A percentile compares a stretch with the other conserved stretches of the same genome.
These are phyloP conservation scores for Ecdyonurus torrentis DNA, from an alignment of 2,888 invertebrate genomes.

Conservation along the genomic window DNA sequence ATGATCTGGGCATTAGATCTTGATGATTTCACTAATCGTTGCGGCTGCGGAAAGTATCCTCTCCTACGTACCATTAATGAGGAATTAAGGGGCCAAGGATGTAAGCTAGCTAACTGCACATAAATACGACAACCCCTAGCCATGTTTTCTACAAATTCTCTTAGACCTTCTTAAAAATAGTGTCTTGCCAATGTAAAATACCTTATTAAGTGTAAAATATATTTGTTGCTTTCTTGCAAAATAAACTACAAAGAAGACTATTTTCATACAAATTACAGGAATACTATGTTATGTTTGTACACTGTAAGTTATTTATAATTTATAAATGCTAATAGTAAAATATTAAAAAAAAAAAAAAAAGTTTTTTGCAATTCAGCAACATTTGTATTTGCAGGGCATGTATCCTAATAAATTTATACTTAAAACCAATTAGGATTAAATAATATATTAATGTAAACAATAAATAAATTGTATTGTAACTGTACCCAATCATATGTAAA, in stretches of 20 bases:
- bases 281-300: neutral
- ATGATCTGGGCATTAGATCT: conserved; percentile 23
- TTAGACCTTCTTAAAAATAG: neutral
- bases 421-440: neutral
- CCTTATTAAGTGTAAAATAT: neutral
- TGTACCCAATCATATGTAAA: no score
- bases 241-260: no score
- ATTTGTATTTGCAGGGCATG: neutral
- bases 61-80: conserved; percentile 45
- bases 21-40: conserved; percentile 28
- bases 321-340: neutral
- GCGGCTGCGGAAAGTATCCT: conserved; percentile 51
- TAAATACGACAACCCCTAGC: no score
- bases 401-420: neutral
- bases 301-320: no score
- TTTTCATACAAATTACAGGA: no score
- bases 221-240: no score
- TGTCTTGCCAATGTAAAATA: neutral
- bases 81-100: conserved; percentile 30
- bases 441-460: neutral
- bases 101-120: neutral
- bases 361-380: no score
- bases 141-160: no score
- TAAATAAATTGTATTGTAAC: no score
- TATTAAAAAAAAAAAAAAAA: neutral